Evolutionary conservation across 2,797 vertebrate species (phyloP), one percentile per base, ranked within the genome.

Genomic region (Lutjanus argentimaculatus): DNA sequence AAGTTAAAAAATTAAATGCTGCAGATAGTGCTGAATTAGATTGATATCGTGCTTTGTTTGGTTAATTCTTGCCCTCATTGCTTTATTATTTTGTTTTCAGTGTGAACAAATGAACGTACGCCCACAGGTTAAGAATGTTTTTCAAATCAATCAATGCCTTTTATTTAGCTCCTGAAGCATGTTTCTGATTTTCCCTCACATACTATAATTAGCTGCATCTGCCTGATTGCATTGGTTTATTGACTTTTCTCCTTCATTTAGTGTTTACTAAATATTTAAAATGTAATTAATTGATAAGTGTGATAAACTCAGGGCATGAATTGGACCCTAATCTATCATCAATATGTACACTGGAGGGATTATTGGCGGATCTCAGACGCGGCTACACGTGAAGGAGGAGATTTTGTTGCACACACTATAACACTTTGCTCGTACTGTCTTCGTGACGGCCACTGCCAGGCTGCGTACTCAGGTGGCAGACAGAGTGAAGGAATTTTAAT

Each of bases 161-260:
- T 67, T 49, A 67, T 65, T 76, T 53, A 42, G 46, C 67, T 84
- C 52, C 65, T 69, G n/a, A 42, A 52, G 46, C 13, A 58, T 42
- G 42, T 43, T 78, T 79, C 56, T 74, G 22, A 81, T 79, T 25
- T 85, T 56, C 45, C 17, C 45, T 73, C 22, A 12, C 59, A 57
- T 56, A 21, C 52, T 72, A 14, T 84, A 80, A 82, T 83, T 77
- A 68, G 19, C 57, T 79, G 12, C 11, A 51, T 84, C 53, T 68
- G 69, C 77, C 77, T 80, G 68, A 83, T 85, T 88, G 74, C 74
- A 52, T 56, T 19, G 40, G 21, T 58, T 72, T 73, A 72, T 80
- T 66, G 51, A 75, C 66, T 72, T 45, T 8, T 30, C 56, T 68
- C 22, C 1, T 51, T 30, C 8, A 42, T 48, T 56, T 48, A 43